These are phyloP conservation scores for Pogoniulus pusillus DNA, from an alignment of 2,797 vertebrate genomes.

Conservation along the genomic window DNA sequence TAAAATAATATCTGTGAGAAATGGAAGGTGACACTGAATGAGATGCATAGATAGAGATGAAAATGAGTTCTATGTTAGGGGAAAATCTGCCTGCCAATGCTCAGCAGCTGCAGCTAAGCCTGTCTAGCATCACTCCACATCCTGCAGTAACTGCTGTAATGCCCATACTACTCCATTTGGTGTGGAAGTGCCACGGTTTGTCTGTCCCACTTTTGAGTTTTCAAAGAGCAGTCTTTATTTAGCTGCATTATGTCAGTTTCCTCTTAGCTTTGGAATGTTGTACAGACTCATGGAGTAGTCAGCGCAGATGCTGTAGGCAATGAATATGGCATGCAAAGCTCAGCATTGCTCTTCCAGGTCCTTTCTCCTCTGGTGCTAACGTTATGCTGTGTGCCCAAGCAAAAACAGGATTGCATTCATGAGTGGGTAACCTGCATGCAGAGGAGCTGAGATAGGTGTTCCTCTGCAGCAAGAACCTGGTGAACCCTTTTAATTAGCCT, in stretches of 20 bases:
- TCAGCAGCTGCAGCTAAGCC: not conserved
- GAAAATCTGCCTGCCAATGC: not conserved
- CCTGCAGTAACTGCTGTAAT: not conserved
- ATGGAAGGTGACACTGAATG: not conserved
- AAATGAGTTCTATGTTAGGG: not conserved
- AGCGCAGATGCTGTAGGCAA: rapidly evolving
- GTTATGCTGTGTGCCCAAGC: not conserved
- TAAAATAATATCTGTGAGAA: not conserved
- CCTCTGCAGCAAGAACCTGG: not conserved
- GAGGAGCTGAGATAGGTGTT: not conserved
- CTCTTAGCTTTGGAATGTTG: not conserved
- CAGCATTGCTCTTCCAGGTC: not conserved
- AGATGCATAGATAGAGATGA: not conserved
- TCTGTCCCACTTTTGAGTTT: not conserved
- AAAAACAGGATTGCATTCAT: rapidly evolving
- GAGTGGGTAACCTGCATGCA: not conserved
- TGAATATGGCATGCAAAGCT: rapidly evolving
- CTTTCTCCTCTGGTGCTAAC: not conserved
- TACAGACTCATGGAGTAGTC: not conserved
- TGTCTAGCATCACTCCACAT: not conserved
- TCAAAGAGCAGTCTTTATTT: not conserved
- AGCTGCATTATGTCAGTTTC: not conserved
- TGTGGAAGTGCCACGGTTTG: not conserved
- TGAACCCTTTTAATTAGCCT: not conserved
- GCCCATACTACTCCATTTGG: not conserved